These are phyloP conservation scores for Sarcophaga variegata DNA, from an alignment of 2,888 invertebrate genomes.

Conservation along the genomic window DNA sequence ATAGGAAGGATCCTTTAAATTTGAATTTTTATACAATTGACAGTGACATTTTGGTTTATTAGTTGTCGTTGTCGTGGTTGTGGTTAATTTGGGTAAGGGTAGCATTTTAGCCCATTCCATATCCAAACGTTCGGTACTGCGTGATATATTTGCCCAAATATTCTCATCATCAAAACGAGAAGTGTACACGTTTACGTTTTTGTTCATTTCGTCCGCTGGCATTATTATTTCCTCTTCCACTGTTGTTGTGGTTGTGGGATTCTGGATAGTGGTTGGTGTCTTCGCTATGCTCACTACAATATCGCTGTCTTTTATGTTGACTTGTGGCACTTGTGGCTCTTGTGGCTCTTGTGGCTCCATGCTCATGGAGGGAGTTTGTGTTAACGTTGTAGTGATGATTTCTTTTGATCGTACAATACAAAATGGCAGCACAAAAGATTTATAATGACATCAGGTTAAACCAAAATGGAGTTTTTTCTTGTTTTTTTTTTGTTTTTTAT, in stretches of 20 bases:
- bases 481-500: constrained; percentile 17
- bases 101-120: constrained; percentile 78
- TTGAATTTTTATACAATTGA: constrained; percentile 62
- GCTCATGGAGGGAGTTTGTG: neutral
- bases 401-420: constrained; percentile 43
- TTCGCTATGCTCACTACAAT: neutral
- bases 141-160: constrained; percentile 76
- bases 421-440: constrained; percentile 78
- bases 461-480: constrained; percentile 72
- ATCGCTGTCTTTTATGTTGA: constrained; percentile 53
- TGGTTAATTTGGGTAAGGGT: constrained; percentile 74
- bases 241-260: neutral
- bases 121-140: constrained; percentile 77
- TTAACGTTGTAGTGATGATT: constrained; percentile 35
- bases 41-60: constrained; percentile 66
- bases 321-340: neutral
- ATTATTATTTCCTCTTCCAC: neutral
- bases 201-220: constrained; percentile 51
- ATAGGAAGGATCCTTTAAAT: neutral
- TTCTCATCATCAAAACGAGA: constrained; percentile 76
- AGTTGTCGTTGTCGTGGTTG: neutral
- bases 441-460: constrained; percentile 79
- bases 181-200: constrained; percentile 77
- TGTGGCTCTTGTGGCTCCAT: neutral
- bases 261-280: neutral